These are phyloP conservation scores for Mungos mungo DNA, from an alignment of 2,113 vertebrate species.

Conservation along the genomic window DNA sequence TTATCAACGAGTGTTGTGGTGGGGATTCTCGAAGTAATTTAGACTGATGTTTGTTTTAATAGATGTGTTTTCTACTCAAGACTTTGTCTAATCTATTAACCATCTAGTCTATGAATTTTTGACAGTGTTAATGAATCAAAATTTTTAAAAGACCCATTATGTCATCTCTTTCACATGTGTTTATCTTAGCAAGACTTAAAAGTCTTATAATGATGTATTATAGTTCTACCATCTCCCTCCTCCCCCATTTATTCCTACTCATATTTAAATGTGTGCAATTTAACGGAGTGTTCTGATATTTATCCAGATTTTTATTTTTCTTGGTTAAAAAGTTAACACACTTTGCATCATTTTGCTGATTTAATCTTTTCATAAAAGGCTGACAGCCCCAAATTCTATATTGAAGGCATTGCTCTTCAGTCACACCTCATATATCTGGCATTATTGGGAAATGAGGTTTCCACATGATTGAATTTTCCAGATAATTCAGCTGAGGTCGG, in stretches of 20 bases:
- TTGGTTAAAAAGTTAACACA: constrained; percentile 63
- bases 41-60: background rate
- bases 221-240: background rate
- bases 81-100: background rate
- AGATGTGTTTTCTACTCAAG: constrained; percentile 17
- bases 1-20: background rate
- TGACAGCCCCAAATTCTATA: constrained; percentile 41
- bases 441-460: constrained; percentile 73
- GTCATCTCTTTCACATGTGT: constrained; percentile 5
- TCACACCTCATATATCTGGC: constrained; percentile 73
- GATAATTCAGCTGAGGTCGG: constrained; percentile 67
- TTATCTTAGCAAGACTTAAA: background rate
- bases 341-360: constrained; percentile 70
- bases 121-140: background rate
- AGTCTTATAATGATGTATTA: constrained; percentile 21
- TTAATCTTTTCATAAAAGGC: constrained; percentile 66
- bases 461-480: constrained; percentile 74
- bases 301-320: constrained; percentile 68
- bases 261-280: constrained; percentile 61
- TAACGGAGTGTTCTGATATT: constrained; percentile 56
- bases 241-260: constrained; percentile 19
- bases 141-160: background rate
- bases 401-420: constrained; percentile 49
- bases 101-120: background rate
- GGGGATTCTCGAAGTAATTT: background rate